A percentile compares a stretch with the other conserved stretches of the same genome.
phyloP scores from a whole-genome alignment of 2,113 vertebrate genomes.

The Choloepus hoffmanni region DNA sequence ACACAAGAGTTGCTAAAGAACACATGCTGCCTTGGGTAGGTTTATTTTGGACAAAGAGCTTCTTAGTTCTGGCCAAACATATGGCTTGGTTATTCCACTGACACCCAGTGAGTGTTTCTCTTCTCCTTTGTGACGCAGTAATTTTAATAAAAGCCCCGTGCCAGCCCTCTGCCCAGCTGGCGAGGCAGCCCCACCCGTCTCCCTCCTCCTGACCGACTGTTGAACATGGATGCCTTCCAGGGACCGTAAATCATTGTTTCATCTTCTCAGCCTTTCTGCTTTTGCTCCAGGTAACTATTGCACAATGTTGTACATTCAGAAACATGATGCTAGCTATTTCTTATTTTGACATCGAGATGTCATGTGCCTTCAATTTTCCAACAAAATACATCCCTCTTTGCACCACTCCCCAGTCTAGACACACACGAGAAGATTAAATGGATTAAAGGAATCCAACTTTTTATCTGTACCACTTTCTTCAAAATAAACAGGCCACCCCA shows the following conservation, averaged over 20 bases:
- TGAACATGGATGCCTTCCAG: conserved; percentile 67
- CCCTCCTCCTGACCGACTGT: conserved; percentile 57
- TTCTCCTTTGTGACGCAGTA: neutral
- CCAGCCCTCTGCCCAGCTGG: conserved; percentile 34
- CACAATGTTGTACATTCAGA: conserved; percentile 55
- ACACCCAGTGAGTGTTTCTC: conserved; percentile 31
- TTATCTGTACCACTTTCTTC: conserved; percentile 9
- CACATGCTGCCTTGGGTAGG: conserved; percentile 1
- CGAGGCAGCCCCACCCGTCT: conserved; percentile 61
- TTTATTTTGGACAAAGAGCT: conserved; percentile 61
- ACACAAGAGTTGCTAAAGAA: neutral
- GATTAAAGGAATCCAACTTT: neutral
- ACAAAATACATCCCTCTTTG: neutral
- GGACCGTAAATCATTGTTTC: neutral
- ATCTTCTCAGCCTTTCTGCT: conserved; percentile 13
- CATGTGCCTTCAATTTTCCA: neutral
- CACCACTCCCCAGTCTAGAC: neutral
- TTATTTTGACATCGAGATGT: conserved; percentile 45
- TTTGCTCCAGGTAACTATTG: conserved; percentile 24
- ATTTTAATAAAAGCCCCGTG: conserved; percentile 59
- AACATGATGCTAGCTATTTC: conserved; percentile 66
- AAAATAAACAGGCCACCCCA: neutral
- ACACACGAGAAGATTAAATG: neutral
- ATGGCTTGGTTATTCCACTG: neutral
- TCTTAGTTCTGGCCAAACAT: conserved; percentile 36